phyloP scores from a whole-genome alignment of 2,797 vertebrate genomes.

The Crax fasciolata region DNA sequence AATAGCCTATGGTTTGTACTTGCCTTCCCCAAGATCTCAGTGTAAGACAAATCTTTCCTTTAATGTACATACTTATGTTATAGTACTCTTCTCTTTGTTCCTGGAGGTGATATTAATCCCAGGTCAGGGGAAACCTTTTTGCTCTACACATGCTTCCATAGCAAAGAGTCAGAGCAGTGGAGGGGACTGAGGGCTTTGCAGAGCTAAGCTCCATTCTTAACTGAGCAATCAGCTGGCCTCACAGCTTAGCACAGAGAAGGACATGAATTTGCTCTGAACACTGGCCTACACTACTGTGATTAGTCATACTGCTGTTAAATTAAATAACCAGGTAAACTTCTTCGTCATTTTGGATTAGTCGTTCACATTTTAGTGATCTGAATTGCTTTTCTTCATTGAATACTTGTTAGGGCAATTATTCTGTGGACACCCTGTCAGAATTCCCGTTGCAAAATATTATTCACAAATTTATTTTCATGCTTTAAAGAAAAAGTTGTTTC shows the following conservation, averaged over 20 bases:
- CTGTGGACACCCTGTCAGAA: neutral
- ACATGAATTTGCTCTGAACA: neutral
- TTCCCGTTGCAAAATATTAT: constrained; percentile 40
- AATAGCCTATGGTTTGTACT: neutral
- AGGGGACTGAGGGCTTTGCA: neutral
- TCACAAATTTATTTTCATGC: constrained; percentile 30
- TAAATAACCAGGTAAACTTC: constrained; percentile 28
- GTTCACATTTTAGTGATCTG: constrained; percentile 11
- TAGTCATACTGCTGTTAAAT: constrained; percentile 23
- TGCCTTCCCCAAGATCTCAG: neutral
- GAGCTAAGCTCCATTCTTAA: neutral
- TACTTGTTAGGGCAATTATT: neutral
- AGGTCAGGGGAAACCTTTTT: neutral
- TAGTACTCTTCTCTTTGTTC: neutral
- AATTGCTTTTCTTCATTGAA: constrained; percentile 12
- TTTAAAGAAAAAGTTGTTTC: neutral
- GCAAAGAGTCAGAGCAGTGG: neutral
- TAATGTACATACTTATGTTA: neutral
- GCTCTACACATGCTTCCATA: neutral
- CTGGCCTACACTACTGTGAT: constrained; percentile 6
- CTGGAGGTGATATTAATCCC: neutral
- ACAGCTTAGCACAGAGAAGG: neutral
- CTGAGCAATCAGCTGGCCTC: neutral
- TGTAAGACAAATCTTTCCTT: neutral
- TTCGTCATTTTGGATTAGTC: neutral